Evolutionary conservation across 2,113 vertebrate species (phyloP).

Genomic region (Pardalotus punctatus): DNA sequence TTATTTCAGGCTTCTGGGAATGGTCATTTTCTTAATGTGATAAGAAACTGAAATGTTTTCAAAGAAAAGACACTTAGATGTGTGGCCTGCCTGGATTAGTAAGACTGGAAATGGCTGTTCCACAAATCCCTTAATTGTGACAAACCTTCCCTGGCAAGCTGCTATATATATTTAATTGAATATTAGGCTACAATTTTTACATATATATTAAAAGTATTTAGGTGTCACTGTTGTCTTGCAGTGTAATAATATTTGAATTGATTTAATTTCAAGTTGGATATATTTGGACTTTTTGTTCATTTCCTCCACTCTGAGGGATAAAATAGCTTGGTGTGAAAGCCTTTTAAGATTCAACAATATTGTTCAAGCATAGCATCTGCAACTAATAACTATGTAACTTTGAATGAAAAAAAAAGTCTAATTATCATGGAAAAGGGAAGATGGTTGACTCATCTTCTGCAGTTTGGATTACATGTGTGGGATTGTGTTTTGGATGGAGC

Average conservation of each 20-base stretch:
- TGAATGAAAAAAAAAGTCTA: constrained; percentile 37
- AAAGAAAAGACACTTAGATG: constrained; percentile 37
- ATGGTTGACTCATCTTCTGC: constrained; percentile 71
- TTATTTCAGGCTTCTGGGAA: constrained; percentile 60
- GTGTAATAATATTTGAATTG: background rate
- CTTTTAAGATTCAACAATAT: constrained; percentile 45
- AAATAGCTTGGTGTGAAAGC: background rate
- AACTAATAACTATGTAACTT: constrained; percentile 39
- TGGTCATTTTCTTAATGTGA: constrained; percentile 39
- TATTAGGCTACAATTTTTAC: background rate
- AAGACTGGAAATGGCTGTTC: constrained; percentile 4
- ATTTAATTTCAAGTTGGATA: background rate
- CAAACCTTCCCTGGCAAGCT: background rate
- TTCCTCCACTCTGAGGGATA: background rate
- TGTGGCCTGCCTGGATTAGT: constrained; percentile 7
- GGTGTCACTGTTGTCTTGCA: background rate
- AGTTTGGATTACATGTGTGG: constrained; percentile 78
- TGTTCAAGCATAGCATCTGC: constrained; percentile 32
- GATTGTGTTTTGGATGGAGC: constrained; percentile 76
- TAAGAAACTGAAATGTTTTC: constrained; percentile 62
- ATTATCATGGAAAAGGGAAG: constrained; percentile 56
- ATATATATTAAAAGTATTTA: background rate
- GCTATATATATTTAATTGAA: background rate
- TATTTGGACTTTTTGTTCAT: background rate
- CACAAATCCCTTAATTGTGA: background rate